A percentile compares a stretch with the other conserved stretches of the same genome.
These are phyloP conservation scores for Ridgeia piscesae DNA, from an alignment of 1,140 invertebrate species.

Conservation along the genomic window DNA sequence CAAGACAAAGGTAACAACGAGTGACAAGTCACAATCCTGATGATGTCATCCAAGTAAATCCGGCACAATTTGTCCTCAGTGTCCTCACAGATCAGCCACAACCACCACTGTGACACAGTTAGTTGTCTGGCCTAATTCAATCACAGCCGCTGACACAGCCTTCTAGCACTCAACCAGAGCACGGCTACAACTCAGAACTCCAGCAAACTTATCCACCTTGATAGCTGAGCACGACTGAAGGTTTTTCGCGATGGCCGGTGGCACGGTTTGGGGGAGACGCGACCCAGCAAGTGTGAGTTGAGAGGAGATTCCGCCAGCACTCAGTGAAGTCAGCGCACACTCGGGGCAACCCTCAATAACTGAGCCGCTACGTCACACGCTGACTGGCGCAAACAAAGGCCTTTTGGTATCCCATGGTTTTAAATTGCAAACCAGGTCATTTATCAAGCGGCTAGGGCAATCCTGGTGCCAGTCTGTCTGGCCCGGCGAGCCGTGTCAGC, in stretches of 20 bases:
- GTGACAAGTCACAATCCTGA: neutral
- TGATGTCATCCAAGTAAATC: neutral
- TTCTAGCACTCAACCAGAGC: neutral
- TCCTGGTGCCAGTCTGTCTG: neutral
- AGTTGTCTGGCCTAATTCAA: neutral
- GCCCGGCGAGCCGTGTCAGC: neutral
- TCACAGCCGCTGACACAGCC: neutral
- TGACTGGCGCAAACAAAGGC: slow-evolving; percentile 3
- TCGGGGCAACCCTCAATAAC: neutral
- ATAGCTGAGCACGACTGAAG: neutral
- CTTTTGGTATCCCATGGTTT: slow-evolving; percentile 5
- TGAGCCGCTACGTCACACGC: neutral
- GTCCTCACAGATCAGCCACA: neutral
- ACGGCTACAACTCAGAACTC: neutral
- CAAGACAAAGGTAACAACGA: neutral
- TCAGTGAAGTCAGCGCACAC: neutral
- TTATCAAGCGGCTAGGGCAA: neutral
- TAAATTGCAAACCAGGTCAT: neutral
- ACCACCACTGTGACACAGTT: neutral
- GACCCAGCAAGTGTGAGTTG: neutral
- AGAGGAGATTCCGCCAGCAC: neutral
- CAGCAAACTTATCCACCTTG: neutral
- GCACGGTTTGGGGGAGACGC: neutral
- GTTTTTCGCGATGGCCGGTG: neutral
- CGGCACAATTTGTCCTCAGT: neutral